Evolutionary conservation across 2,888 invertebrate species (phyloP).

Genomic region (Megastigmus dorsalis): DNA sequence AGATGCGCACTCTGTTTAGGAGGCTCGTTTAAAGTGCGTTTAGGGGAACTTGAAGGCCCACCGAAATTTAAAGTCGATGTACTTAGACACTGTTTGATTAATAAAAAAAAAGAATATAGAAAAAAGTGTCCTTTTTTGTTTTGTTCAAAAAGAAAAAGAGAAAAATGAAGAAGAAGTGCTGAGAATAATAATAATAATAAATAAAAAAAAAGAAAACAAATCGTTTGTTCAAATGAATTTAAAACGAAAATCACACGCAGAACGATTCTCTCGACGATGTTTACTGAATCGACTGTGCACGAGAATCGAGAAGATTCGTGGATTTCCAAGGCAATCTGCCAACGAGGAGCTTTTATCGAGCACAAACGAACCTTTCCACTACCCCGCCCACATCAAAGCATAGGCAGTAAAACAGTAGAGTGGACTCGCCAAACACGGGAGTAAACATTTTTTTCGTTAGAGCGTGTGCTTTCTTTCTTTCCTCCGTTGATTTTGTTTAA

Average conservation of each 20-base stretch:
- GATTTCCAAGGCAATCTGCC: slow-evolving; percentile 29
- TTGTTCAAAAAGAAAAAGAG: too few species aligned
- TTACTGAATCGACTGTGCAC: not conserved
- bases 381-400: slow-evolving; percentile 18
- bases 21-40: slow-evolving; percentile 54
- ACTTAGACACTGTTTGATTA: slow-evolving; percentile 54
- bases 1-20: slow-evolving; percentile 53
- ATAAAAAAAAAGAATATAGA: slow-evolving; percentile 51
- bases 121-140: slow-evolving; percentile 5
- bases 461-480: not conserved
- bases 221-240: not conserved
- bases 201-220: slow-evolving; percentile 45
- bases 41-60: slow-evolving; percentile 53
- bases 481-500: not conserved
- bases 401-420: slow-evolving; percentile 19
- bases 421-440: not conserved
- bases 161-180: too few species aligned
- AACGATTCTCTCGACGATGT: slow-evolving; percentile 1
- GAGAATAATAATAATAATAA: too few species aligned
- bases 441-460: slow-evolving; percentile 8
- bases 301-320: not conserved
- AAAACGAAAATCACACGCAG: not conserved
- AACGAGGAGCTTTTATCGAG: slow-evolving; percentile 40
- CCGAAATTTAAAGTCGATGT: slow-evolving; percentile 54
- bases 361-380: slow-evolving; percentile 35